Evolutionary conservation across 2,888 invertebrate genomes (phyloP), one percentile per base, ranked within the genome.

Genomic region (Athrips mouffetella): DNA sequence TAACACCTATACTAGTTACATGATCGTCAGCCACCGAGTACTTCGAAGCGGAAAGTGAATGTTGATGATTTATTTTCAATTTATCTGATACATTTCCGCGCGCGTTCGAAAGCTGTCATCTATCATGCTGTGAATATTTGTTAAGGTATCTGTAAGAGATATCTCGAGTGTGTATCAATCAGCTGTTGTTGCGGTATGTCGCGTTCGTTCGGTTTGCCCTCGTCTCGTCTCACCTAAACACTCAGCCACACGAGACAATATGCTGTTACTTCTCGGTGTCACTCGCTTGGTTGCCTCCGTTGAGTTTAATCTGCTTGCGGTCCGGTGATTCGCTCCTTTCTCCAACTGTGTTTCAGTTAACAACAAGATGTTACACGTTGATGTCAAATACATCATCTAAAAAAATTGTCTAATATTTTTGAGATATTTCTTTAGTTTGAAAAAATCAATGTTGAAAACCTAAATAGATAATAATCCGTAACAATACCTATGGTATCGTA

Each of bases 211-310:
- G 2, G 31, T 2, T 6, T 7, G 1, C 31, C 15, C 13, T 13
- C 15, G 1, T 15, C 31, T 31, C 31, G 15, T 6, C 3, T 31
- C 31, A 31, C n/a, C n/a, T n/a, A n/a, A n/a, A n/a, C n/a, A 15
- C 31, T 2, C 31, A 15, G 31, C 13, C 13, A 21, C 3, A 10
- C 11, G 3, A 30, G 30, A 44, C 44, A 44, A 44, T n/a, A n/a
- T 30, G 30, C 30, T 44, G 41, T 41, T 41, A 41, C 41, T 30
- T 44, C 5, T 16, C 33, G 18, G 20, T 37, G 37, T 37, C 37
- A 44, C 41, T 44, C 50, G 47, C 50, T 50, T 31, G 16, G 44
- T 47, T 47, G 50, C 47, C 44, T 44, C 44, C 21, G 27, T 40
- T 31, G 6, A 4, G 31, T 31, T 31, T n/a, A n/a, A n/a, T n/a